Percentiles rank a stretch among this genome's conserved stretches.
phyloP scores from a whole-genome alignment of 2,888 invertebrate genomes.

The Heliconius erato region DNA sequence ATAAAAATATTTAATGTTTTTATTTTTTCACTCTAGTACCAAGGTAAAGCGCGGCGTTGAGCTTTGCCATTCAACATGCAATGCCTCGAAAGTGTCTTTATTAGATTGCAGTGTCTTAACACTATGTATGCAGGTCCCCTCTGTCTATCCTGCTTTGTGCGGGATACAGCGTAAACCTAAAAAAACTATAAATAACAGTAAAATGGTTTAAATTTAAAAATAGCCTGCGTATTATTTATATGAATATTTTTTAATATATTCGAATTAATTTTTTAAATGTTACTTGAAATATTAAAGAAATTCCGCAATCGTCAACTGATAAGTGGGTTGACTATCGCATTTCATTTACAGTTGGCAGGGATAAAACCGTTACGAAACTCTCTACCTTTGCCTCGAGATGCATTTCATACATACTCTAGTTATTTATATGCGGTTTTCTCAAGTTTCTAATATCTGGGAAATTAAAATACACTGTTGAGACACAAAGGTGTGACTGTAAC shows the following conservation, averaged over 20 bases:
- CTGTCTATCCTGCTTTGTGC: no score
- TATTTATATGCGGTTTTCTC: slow-evolving; percentile 33
- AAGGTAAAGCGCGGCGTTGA: no score
- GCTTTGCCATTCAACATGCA: no score
- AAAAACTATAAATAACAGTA: background rate
- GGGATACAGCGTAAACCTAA: no score
- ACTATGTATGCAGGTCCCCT: no score
- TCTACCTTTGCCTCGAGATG: slow-evolving; percentile 39
- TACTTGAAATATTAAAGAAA: background rate
- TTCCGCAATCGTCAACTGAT: slow-evolving; percentile 44
- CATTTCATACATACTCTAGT: slow-evolving; percentile 35
- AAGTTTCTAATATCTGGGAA: background rate
- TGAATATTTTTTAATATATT: no score
- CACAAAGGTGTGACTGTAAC: no score
- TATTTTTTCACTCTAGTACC: no score
- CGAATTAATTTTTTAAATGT: background rate
- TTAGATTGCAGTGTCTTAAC: no score
- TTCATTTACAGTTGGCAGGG: slow-evolving; percentile 43
- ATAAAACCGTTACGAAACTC: slow-evolving; percentile 38
- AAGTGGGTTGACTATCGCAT: slow-evolving; percentile 46
- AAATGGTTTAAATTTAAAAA: background rate
- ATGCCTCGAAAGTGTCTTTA: no score
- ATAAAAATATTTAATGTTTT: no score
- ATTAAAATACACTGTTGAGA: background rate
- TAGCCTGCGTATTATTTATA: background rate